Evolutionary conservation across 2,888 invertebrate species (phyloP), one percentile per base, ranked within the genome.

Genomic region (Leptinotarsa rubiginosa): DNA sequence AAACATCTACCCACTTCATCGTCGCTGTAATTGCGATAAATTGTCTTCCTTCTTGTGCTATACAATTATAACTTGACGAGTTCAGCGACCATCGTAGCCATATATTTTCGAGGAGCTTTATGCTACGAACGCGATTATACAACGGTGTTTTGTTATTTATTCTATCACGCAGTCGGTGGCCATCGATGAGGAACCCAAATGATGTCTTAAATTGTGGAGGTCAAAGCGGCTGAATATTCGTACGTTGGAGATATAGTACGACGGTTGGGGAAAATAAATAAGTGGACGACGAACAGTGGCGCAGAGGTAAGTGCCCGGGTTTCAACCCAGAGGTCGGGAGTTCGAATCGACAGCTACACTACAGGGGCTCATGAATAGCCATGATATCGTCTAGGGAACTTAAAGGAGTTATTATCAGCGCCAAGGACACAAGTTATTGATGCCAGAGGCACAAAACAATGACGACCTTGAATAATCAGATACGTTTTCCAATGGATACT

Each of bases 141-240:
- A 74, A 74, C 74, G 70, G 70, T 67, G 72, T 69, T 75, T 69
- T 49, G 72, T 72, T 70, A 75, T 75, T 75, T 75, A 75, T 75
- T 73, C 54, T 66, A 75, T 69, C 69, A 70, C 72, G 67, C 75
- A 62, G 72, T 73, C 52, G 75, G 75, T 69, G 75, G 70, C 18
- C 75, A 75, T 70, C 75, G 75, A 68, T 31, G 68, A 54, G 54
- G 72, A 75, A 75, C 75, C 52, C 68, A 56, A 68, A 22, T 75
- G 72, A 49, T 66, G 72, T 72, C 72, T 72, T 75, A 72, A 75
- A 75, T 75, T 75, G 72, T 72, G 62, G 72, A 70, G 69, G 72
- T 75, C 72, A 72, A 75, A 72, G 56, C 66, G 15, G 50, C 7
- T 15, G 50, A 50, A 50, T n/a, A 16, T 50, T 50, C 13, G n/a